These are phyloP conservation scores for Lysiphlebus fabarum DNA, from an alignment of 1,140 invertebrate genomes.

Conservation along the genomic window DNA sequence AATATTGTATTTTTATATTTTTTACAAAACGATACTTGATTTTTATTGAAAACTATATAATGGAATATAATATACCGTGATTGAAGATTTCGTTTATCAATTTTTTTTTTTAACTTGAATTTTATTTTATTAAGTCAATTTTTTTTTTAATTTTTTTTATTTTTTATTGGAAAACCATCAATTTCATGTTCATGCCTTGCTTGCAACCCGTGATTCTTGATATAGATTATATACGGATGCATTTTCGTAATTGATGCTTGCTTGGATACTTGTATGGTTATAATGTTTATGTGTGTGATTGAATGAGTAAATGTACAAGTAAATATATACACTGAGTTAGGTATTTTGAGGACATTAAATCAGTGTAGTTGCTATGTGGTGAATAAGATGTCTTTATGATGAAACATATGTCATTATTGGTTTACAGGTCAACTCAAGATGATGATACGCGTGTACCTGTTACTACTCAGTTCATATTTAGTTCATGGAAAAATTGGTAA, in stretches of 20 bases:
- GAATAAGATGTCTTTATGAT: background rate
- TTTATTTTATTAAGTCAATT: too few species aligned
- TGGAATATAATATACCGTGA: too few species aligned
- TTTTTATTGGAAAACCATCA: constrained; percentile 12
- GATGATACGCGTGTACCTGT: constrained; percentile 51
- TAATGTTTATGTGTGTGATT: background rate
- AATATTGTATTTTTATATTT: too few species aligned
- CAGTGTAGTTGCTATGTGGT: too few species aligned
- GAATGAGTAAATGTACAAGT: background rate
- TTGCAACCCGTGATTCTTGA: too few species aligned
- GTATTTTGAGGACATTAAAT: background rate
- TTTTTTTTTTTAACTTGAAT: too few species aligned
- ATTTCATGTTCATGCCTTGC: background rate
- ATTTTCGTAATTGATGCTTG: background rate
- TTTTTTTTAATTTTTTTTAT: background rate
- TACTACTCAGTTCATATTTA: constrained; percentile 47
- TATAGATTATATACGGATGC: background rate
- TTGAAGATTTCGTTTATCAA: too few species aligned
- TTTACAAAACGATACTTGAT: too few species aligned
- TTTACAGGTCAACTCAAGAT: constrained; percentile 34
- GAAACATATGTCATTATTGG: constrained; percentile 10
- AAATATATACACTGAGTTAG: background rate
- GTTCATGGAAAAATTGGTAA: constrained; percentile 50
- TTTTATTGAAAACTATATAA: too few species aligned
- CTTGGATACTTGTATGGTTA: constrained; percentile 3